Conservation (phyloP, 2,113 vertebrate species). For the Oxyura jamaicensis region DNA sequence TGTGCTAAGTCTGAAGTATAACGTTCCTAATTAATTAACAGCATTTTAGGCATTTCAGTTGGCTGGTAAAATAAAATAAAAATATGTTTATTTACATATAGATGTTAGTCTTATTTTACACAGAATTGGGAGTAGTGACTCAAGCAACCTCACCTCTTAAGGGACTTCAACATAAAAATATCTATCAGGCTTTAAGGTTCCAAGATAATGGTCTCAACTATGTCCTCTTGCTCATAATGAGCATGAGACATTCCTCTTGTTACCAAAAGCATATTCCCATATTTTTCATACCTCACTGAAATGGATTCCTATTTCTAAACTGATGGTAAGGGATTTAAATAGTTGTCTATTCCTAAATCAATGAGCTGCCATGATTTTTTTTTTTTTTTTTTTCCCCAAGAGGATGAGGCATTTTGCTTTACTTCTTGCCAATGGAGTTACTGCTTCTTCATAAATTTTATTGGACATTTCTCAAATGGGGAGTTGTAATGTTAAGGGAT, state of each 20-base stretch:
- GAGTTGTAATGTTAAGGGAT: not conserved
- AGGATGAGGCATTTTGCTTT: not conserved
- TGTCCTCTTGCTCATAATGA: not conserved
- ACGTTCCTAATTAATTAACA: not conserved
- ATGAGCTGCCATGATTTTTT: not conserved
- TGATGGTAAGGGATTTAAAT: not conserved
- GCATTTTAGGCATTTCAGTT: not conserved
- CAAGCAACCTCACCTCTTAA: not conserved
- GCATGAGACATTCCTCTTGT: not conserved
- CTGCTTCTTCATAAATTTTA: not conserved
- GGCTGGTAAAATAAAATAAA: not conserved
- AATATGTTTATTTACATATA: not conserved
- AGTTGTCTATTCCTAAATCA: rapidly evolving
- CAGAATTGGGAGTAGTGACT: not conserved
- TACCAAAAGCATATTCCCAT: not conserved
- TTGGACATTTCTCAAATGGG: not conserved
- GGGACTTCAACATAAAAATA: not conserved
- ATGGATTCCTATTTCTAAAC: not conserved
- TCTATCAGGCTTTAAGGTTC: not conserved
- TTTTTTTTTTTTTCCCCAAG: not conserved
- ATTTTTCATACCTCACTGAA: not conserved
- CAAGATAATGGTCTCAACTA: not conserved
- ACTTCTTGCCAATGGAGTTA: not conserved
- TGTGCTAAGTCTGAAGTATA: not conserved
- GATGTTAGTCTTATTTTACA: not conserved